Base-by-base conservation (phyloP, 2,113 vertebrate genomes). In the Phoenicopterus ruber region DNA sequence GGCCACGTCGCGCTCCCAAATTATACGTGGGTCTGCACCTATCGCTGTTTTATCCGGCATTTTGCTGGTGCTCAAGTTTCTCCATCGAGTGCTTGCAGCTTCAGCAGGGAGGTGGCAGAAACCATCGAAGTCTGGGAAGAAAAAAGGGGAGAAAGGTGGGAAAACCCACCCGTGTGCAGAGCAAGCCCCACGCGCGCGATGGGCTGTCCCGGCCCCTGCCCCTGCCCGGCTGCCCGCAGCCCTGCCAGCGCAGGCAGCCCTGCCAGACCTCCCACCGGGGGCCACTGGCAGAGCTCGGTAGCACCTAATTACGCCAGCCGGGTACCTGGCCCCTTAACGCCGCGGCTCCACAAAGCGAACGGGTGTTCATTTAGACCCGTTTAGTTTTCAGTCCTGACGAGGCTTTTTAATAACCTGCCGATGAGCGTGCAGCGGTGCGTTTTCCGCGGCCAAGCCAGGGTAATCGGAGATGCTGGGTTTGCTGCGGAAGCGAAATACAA, bases 381-480 rank as follows among this genome's bases (percentile, higher is more conserved):
- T 79, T 1, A 25, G 5, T 42, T 81, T 62, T 73, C 55, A 14
- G 13, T 26, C 63, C 70, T 49, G 46, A 34, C 2, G 4, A 61
- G 28, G 46, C 9, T 65, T 63, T 67, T 80, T 63, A 82, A 71
- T 29, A 71, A 59, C 74, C 73, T 3, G 8, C 32, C 29, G 10
- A 14, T 1, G 57, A 63, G 54, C 6, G 2, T 6, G 17, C 29
- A 21, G 94, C 10, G 1, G 1, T 9, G 40, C 1, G 0, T 32
- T 65, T 21, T 16, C 34, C 3, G 0, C 5, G 7, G 79, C 77
- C 63, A 6, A 42, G 63, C 44, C 26, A 2, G 20, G 26, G 32
- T 4, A 17, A 73, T 29, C 16, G 7, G 67, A 59, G 82, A 38
- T 40, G 66, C 69, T 13, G 55, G 28, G 50, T 28, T 63, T 55